A percentile compares a stretch with the other conserved stretches of the same genome.
phyloP scores from a whole-genome alignment of 2,113 vertebrate genomes.

The Phaetusa simplex region DNA sequence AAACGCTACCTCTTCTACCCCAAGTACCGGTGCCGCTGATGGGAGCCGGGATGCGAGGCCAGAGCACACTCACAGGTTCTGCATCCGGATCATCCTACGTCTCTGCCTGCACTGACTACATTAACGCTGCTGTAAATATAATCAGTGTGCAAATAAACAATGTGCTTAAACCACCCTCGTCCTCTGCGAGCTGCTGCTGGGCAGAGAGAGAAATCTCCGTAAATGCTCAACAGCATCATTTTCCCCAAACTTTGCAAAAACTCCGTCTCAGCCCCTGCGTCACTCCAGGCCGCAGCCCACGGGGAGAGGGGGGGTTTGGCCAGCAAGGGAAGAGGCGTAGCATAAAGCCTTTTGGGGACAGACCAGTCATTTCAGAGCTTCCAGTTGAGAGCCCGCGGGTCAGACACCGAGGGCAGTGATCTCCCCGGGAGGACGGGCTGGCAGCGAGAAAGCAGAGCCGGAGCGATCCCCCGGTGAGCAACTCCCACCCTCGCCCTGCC shows the following conservation, averaged over 20 bases:
- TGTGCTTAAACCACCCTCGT: fast-evolving
- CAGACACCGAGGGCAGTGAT: background rate
- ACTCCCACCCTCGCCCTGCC: background rate
- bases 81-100: fast-evolving
- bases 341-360: background rate
- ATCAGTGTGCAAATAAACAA: background rate
- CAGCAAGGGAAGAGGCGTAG: background rate
- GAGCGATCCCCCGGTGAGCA: background rate
- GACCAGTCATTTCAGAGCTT: background rate
- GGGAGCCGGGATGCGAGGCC: fast-evolving
- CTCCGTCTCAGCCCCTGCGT: background rate
- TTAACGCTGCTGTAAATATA: background rate
- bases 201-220: background rate
- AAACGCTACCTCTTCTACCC: background rate
- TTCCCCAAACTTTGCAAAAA: background rate
- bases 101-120: fast-evolving
- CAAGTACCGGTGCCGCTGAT: fast-evolving
- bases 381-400: background rate
- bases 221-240: background rate
- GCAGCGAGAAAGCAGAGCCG: background rate
- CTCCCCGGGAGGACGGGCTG: background rate
- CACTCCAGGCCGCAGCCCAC: background rate
- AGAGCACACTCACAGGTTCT: fast-evolving
- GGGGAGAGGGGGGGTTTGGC: background rate
- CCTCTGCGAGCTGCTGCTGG: background rate